Percentiles rank a stretch among this genome's conserved stretches.
phyloP scores from a whole-genome alignment of 2,888 invertebrate species.

The Argyra leucocephala region DNA sequence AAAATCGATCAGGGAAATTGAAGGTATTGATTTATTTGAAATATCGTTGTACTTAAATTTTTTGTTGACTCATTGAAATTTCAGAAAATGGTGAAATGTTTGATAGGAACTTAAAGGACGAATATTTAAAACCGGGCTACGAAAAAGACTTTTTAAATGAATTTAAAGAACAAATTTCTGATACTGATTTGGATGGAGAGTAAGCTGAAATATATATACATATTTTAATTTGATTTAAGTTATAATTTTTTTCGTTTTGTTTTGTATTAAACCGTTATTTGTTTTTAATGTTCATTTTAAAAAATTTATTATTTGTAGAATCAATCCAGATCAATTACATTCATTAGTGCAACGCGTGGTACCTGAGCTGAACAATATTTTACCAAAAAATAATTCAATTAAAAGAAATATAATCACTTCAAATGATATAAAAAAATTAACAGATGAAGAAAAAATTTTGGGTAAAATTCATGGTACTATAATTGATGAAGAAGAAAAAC shows the following conservation, averaged over 20 bases:
- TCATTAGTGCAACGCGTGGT: slow-evolving; percentile 39
- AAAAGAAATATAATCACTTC: slow-evolving; percentile 22
- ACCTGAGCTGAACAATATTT: slow-evolving; percentile 33
- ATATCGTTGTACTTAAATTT: not conserved
- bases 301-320: slow-evolving; percentile 29
- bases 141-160: slow-evolving; percentile 36
- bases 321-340: slow-evolving; percentile 39
- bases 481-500: slow-evolving; percentile 29
- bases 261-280: no score
- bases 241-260: no score
- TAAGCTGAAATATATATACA: slow-evolving; percentile 32
- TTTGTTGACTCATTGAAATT: slow-evolving; percentile 12
- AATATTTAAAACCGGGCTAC: slow-evolving; percentile 48
- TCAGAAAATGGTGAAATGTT: slow-evolving; percentile 30
- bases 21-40: slow-evolving; percentile 27
- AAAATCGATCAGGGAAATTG: slow-evolving; percentile 44
- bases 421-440: slow-evolving; percentile 26
- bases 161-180: slow-evolving; percentile 36
- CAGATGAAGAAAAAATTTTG: slow-evolving; percentile 41
- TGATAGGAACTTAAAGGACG: slow-evolving; percentile 44
- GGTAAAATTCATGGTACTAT: slow-evolving; percentile 41
- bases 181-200: slow-evolving; percentile 51
- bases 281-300: no score
- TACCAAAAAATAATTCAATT: slow-evolving; percentile 28
- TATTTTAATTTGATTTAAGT: not conserved